Conservation (phyloP, 2,888 invertebrate genomes). For the Laothoe populi region DNA sequence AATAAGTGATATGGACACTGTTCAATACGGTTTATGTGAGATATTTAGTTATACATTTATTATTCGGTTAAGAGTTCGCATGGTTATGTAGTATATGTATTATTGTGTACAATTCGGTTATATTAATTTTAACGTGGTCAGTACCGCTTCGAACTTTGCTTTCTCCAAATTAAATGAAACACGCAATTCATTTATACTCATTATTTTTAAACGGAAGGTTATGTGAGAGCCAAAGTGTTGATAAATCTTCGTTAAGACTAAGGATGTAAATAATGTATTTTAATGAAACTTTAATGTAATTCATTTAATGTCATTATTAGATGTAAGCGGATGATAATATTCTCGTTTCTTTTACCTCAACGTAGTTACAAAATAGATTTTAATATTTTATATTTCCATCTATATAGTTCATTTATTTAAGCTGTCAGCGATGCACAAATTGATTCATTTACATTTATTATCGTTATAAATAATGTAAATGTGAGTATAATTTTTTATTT, state of each 20-base stretch:
- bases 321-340: conserved; percentile 48
- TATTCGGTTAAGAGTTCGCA: conserved; percentile 64
- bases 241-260: conserved; percentile 61
- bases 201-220: conserved; percentile 55
- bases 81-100: conserved; percentile 60
- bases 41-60: conserved; percentile 53
- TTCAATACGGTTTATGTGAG: conserved; percentile 56
- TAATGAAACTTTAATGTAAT: conserved; percentile 62
- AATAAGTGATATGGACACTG: conserved; percentile 73
- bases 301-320: conserved; percentile 71
- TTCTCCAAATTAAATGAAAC: conserved; percentile 49
- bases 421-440: conserved; percentile 70
- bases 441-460: conserved; percentile 46
- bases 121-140: conserved; percentile 58
- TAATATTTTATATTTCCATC: conserved; percentile 33
- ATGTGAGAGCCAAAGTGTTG: conserved; percentile 76
- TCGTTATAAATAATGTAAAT: conserved; percentile 29
- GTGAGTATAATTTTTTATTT: neutral
- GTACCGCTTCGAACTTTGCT: conserved; percentile 56
- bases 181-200: conserved; percentile 69
- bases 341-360: conserved; percentile 74
- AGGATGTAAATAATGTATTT: conserved; percentile 74
- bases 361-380: conserved; percentile 50
- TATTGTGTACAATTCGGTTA: conserved; percentile 63
- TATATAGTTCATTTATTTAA: conserved; percentile 47